Conservation (phyloP, 1,140 invertebrate genomes). For the Habropoda laboriosa region DNA sequence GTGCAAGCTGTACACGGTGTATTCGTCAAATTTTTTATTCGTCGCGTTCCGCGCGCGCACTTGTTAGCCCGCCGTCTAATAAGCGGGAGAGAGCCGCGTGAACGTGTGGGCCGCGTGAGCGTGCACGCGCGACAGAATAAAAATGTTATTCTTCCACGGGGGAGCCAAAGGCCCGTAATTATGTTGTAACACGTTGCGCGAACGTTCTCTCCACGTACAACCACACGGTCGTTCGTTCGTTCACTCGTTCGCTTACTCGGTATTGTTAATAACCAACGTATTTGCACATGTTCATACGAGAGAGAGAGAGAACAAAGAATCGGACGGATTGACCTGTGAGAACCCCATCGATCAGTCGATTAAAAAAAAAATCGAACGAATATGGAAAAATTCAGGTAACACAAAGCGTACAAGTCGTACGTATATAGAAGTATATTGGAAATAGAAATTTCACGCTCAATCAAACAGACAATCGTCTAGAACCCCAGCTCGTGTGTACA, state of each 20-base stretch:
- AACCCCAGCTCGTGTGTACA: background rate
- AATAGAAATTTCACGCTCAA: conserved; percentile 45
- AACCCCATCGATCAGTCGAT: background rate
- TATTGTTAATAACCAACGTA: conserved; percentile 26
- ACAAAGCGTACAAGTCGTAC: background rate
- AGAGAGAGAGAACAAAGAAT: background rate
- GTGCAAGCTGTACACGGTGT: conserved; percentile 23
- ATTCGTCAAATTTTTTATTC: conserved; percentile 46
- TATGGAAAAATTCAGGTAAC: conserved; percentile 16
- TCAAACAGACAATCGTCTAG: conserved; percentile 23
- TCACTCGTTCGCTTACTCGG: background rate
- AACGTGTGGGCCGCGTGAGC: conserved; percentile 31
- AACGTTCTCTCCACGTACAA: background rate
- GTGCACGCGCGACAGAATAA: conserved; percentile 35
- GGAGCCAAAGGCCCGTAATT: conserved; percentile 32
- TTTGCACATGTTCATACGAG: background rate
- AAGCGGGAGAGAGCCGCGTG: conserved; percentile 21
- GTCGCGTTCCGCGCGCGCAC: conserved; percentile 19
- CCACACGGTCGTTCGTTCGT: background rate
- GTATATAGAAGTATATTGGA: conserved; percentile 14
- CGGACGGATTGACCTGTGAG: background rate
- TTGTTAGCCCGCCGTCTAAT: conserved; percentile 44
- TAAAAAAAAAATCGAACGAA: background rate
- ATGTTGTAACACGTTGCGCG: conserved; percentile 45
- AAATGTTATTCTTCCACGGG: conserved; percentile 45